Evolutionary conservation across 2,797 vertebrate species (phyloP), one percentile per base, ranked within the genome.

Genomic region (Enoplosus armatus): DNA sequence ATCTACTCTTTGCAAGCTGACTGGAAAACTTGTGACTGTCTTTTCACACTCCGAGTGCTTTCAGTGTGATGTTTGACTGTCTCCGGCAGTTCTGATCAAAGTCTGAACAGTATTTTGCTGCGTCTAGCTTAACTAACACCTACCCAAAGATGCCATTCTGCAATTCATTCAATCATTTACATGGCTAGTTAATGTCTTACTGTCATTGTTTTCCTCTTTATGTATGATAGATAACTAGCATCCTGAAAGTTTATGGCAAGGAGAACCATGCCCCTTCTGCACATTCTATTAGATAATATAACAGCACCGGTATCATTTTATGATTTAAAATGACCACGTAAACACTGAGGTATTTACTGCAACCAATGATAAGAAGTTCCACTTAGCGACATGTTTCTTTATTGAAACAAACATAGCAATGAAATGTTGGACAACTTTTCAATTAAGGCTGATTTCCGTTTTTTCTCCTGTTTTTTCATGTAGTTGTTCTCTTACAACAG

Each of bases 141-240:
- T 53, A 37, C 82, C 84, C 79, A 53, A 50, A 85, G 74, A 85
- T 75, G 71, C 27, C 67, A 56, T 51, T 67, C 86, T 50, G 69
- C 20, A 35, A 87, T 83, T 85, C 72, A 85, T 82, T 87, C 82
- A 95, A 93, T 93, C 92, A 94, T 94, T 95, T 87, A 95, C 93
- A 83, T 8, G 22, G 51, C 50, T 22, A 64, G 95, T 96, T 95
- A 96, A 96, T 95, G 75, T 90, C 88, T 95, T 90, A 96, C 95
- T 73, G 82, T 71, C 53, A 72, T 74, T 80, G 68, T 82, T 86
- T 78, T 70, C 51, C 54, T 72, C 39, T 69, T 22, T 10, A 51
- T 55, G 47, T 56, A 35, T 72, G 65, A 60, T 33, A 78, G 73
- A 89, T 86, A 77, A 83, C 68, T 20, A 27, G 5, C 1, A 63